Evolutionary conservation across 2,888 invertebrate genomes (phyloP), one percentile per base, ranked within the genome.

Genomic region (Brenthis daphne): DNA sequence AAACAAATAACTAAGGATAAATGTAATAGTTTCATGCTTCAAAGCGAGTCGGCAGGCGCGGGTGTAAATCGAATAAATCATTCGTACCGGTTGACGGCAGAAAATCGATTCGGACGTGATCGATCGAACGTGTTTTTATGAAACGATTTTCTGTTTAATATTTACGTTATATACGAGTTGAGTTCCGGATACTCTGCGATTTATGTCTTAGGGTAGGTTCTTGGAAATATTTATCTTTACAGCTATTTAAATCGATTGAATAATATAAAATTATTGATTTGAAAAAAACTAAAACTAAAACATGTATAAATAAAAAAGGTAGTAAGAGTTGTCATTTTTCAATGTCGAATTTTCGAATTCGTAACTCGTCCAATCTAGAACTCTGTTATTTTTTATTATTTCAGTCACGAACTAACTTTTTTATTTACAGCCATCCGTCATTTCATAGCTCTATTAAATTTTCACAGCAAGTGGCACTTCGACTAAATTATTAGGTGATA

Each of bases 51-150:
- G 78, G 79, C 80, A 60, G 50, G 60, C 60, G 80, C 79, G 82
- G 77, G 78, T 84, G 83, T 83, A 84, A 81, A 85, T 81, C 86
- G 84, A 84, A 88, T 89, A 88, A 87, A 88, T 89, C 88, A 88
- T 81, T 80, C 77, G 78, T 69, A 74, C 75, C 83, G 85, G 85
- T 83, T 85, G 88, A 87, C 85, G 80, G 83, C 82, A 82, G 84
- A 83, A 86, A 89, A 89, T 89, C 88, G 89, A 89, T 89, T 87
- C 80, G 84, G 76, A 80, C 80, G 82, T 78, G 82, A 83, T 79
- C 79, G 82, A 76, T 79, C 77, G 78, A 77, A 57, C 55, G 33
- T 64, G 72, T 70, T 75, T 73, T 74, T 75, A 73, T 73, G 70
- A 55, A 67, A 71, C 65, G 65, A 65, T 58, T 69, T 71, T 60